phyloP scores from a whole-genome alignment of 1,140 invertebrate genomes.

The Nasonia vitripennis region DNA sequence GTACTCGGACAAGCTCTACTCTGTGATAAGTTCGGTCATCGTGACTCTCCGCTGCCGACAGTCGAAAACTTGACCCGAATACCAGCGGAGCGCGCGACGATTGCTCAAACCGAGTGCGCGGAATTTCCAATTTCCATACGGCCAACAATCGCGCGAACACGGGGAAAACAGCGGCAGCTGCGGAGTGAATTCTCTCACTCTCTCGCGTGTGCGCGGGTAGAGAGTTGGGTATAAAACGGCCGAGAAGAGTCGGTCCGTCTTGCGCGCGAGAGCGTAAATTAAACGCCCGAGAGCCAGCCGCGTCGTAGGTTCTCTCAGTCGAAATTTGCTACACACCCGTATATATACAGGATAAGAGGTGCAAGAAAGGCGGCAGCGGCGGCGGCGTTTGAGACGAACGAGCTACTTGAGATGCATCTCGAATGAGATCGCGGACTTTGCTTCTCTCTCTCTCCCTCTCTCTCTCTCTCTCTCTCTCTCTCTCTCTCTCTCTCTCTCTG shows the following conservation, averaged over 20 bases:
- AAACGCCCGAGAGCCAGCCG: background rate
- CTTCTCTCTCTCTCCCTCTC: background rate
- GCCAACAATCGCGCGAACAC: background rate
- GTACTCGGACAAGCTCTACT: background rate
- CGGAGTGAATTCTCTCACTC: background rate
- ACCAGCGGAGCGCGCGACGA: background rate
- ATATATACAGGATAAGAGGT: background rate
- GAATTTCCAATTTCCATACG: constrained; percentile 23
- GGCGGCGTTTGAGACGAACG: constrained; percentile 51
- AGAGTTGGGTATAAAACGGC: no score
- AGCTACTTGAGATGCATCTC: constrained; percentile 62
- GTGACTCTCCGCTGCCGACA: background rate
- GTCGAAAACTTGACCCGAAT: background rate
- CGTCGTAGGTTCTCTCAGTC: background rate
- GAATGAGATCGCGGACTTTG: constrained; percentile 55
- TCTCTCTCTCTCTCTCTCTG: background rate
- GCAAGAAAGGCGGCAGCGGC: background rate
- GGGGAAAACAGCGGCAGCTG: background rate
- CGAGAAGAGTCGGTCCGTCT: constrained; percentile 17
- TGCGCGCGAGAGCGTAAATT: constrained; percentile 35
- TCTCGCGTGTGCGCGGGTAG: background rate
- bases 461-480: background rate
- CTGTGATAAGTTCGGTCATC: no score
- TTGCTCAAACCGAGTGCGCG: background rate
- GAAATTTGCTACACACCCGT: background rate